Evolutionary conservation across 2,113 vertebrate genomes (phyloP), one percentile per base, ranked within the genome.

Genomic region (Azemiops feae): DNA sequence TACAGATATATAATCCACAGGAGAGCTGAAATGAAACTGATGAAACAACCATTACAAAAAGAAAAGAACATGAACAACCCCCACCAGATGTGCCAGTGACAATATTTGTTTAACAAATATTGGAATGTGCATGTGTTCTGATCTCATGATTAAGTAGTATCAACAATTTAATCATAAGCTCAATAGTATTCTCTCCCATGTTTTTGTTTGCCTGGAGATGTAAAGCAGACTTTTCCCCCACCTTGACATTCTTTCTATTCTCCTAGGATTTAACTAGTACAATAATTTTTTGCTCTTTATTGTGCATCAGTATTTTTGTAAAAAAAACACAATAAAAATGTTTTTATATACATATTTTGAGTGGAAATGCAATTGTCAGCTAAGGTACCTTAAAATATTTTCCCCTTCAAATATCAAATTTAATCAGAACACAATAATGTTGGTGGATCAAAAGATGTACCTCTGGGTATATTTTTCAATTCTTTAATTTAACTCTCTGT

Each of bases 161-260:
- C 45, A 95, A 93, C 94, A 97, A 96, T 95, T 95, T 95, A 90
- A 85, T 94, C 95, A 94, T 93, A 96, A 97, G 88, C 1, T 87
- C 88, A 92, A 57, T 69, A 18, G 92, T 93, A 96, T 95, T 93
- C 87, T 94, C 94, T 92, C 60, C 27, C 25, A 55, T 96, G 88
- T 95, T 95, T 95, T 88, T 94, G 92, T 95, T 94, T 94, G 91
- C 92, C 85, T 60, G 43, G 74, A 95, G 91, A 94, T 94, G 91
- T 95, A 92, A 93, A 69, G n/a, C 69, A 88, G 88, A 23, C 87
- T 50, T 1, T 92, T n/a, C 1, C 2, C 2, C 8, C 16, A 81
- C 27, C 22, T 7, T 9, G 8, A 81, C 60, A 90, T 4, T 88
- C 25, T 86, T 23, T 88, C 87, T 8, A 25, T 85, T 95, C 64